Evolutionary conservation across 1,140 invertebrate genomes (phyloP), one percentile per base, ranked within the genome.

Genomic region (Linepithema humile): DNA sequence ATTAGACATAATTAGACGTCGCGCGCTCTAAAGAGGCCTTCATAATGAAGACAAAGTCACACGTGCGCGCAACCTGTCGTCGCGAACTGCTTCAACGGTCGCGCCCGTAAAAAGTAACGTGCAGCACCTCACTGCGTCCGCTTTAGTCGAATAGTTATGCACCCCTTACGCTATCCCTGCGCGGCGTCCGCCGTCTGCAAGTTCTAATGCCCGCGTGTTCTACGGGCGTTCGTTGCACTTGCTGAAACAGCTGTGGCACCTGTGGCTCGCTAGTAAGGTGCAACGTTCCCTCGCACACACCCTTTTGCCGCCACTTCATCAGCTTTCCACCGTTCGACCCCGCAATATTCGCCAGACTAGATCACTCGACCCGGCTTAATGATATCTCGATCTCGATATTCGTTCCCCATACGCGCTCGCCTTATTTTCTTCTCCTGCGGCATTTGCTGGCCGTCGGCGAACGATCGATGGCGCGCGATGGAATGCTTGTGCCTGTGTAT

Each of bases 191-290:
- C 72, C 88, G 90, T 84, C 88, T 90, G 90, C 89, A 91, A 91
- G 82, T 69, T 93, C 91, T 92, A 93, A 93, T 92, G 86, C 87
- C 90, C 88, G 83, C 88, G 87, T 87, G 89, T 80, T 91, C 90
- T 91, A 90, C 57, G 83, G 87, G 84, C 86, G 89, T 91, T 88
- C 89, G 88, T 90, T 92, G 91, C 93, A 93, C 93, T 93, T 93
- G 92, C 89, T 90, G 90, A 85, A 90, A 92, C 92, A 93, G 91
- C 92, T 93, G 92, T 88, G 87, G 90, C 93, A 94, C 93, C 93
- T 93, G 92, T 93, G 92, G 53, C 62, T 82, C 48, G 83, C 82
- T 65, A 40, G 90, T 92, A 93, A 93, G 92, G 92, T 93, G 91
- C 90, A 93, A 91, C 90, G 88, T 91, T 91, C 90, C 85, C 82